These are phyloP conservation scores for Sussaba pulchella DNA, from an alignment of 2,888 invertebrate species.

Conservation along the genomic window DNA sequence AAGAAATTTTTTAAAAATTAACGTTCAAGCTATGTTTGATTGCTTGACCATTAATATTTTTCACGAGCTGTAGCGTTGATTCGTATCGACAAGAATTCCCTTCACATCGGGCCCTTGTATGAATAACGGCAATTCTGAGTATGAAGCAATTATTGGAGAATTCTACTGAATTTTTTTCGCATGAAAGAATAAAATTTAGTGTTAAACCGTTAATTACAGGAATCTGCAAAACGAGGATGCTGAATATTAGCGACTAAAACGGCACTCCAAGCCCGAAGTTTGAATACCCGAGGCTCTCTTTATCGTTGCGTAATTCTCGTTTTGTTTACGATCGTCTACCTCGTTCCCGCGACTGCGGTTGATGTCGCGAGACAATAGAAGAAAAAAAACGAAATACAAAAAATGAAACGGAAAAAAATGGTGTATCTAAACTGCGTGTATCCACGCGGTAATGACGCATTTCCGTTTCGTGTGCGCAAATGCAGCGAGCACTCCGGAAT, in stretches of 20 bases:
- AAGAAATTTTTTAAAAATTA: no score
- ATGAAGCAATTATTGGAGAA: no score
- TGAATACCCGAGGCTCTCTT: slow-evolving; percentile 58
- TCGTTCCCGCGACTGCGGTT: slow-evolving; percentile 14
- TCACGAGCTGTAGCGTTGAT: no score
- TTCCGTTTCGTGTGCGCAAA: slow-evolving; percentile 71
- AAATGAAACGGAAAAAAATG: slow-evolving; percentile 24
- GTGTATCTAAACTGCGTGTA: slow-evolving; percentile 20
- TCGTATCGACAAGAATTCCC: no score
- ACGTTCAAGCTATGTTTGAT: no score
- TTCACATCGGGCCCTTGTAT: no score
- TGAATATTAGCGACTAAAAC: slow-evolving; percentile 4
- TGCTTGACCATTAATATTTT: no score
- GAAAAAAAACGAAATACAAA: slow-evolving; percentile 39
- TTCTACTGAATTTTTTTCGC: no score
- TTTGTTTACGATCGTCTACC: slow-evolving; percentile 17
- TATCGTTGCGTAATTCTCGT: slow-evolving; percentile 57
- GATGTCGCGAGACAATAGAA: slow-evolving; percentile 27
- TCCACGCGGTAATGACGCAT: slow-evolving; percentile 66
- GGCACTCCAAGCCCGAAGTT: slow-evolving; percentile 43
- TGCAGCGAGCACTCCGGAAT: slow-evolving; percentile 9
- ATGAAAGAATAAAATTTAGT: no score
- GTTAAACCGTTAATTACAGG: no score
- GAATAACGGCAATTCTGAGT: no score
- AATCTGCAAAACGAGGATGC: slow-evolving; percentile 19